These are phyloP conservation scores for Saccostrea glomerata DNA, from an alignment of 1,140 invertebrate genomes.

Conservation along the genomic window DNA sequence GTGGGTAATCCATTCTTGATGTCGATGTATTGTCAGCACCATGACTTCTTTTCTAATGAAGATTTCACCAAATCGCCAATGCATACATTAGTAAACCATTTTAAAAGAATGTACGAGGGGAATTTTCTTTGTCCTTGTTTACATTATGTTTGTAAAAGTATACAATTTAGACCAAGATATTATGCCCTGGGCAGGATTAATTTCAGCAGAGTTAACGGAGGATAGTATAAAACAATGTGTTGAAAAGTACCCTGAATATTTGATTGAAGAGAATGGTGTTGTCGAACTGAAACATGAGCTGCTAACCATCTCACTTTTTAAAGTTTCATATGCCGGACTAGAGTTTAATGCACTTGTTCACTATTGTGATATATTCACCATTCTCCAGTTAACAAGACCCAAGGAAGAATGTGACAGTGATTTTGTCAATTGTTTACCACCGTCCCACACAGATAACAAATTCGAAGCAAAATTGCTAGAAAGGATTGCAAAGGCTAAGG, in stretches of 20 bases:
- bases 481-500: not conserved
- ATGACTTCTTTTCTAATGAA: not conserved
- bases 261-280: not conserved
- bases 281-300: not conserved
- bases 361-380: not conserved
- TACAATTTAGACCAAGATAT: not conserved
- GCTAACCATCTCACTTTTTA: not conserved
- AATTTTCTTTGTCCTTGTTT: constrained; percentile 4
- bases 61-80: not conserved
- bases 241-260: not conserved
- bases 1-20: not conserved
- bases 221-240: not conserved
- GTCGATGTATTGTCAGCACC: not conserved
- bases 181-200: not conserved
- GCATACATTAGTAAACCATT: not conserved
- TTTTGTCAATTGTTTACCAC: not conserved
- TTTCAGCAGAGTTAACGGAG: not conserved
- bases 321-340: not conserved
- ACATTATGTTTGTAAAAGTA: not conserved
- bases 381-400: not conserved
- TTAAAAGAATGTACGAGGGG: not conserved
- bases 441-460: not conserved
- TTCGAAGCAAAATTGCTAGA: not conserved
- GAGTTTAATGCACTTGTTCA: not conserved
- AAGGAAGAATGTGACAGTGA: not conserved